A percentile compares a stretch with the other conserved stretches of the same genome.
phyloP scores from a whole-genome alignment of 2,797 vertebrate genomes.

The Amazona ochrocephala region DNA sequence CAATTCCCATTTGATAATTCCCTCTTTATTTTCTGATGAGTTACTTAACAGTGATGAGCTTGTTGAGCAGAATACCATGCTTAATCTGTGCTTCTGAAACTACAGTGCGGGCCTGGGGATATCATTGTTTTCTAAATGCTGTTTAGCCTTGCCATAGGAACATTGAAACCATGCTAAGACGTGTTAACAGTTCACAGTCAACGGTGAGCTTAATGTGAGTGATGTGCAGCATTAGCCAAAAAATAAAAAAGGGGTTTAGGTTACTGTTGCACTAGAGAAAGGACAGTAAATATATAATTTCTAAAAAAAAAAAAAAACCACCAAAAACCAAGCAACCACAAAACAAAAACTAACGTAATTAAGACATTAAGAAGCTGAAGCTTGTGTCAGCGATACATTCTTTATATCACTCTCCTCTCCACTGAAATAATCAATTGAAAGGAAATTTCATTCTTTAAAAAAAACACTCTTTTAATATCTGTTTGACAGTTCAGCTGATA shows the following conservation, averaged over 20 bases:
- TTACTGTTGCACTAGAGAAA: neutral
- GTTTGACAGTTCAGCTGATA: conserved; percentile 23
- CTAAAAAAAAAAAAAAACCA: neutral
- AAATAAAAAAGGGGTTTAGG: conserved; percentile 34
- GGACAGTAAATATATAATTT: neutral
- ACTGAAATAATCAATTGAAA: neutral
- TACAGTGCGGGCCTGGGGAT: conserved; percentile 43
- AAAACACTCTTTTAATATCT: neutral
- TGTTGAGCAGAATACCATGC: conserved; percentile 71
- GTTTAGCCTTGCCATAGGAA: conserved; percentile 65
- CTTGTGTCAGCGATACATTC: neutral
- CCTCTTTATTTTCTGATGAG: conserved; percentile 82
- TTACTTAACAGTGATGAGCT: conserved; percentile 83
- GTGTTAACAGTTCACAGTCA: conserved; percentile 60
- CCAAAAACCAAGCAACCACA: neutral
- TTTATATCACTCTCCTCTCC: neutral
- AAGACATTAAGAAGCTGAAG: neutral
- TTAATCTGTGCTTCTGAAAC: conserved; percentile 74
- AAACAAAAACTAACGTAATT: neutral
- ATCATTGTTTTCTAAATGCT: conserved; percentile 60
- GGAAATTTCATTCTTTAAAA: neutral
- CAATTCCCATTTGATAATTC: conserved; percentile 84
- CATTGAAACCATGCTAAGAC: conserved; percentile 61
- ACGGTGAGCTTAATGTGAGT: neutral
- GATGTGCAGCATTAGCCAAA: conserved; percentile 18